A percentile compares a stretch with the other conserved stretches of the same genome.
phyloP scores from a whole-genome alignment of 2,888 invertebrate species.

The Oxytorus armatus region DNA sequence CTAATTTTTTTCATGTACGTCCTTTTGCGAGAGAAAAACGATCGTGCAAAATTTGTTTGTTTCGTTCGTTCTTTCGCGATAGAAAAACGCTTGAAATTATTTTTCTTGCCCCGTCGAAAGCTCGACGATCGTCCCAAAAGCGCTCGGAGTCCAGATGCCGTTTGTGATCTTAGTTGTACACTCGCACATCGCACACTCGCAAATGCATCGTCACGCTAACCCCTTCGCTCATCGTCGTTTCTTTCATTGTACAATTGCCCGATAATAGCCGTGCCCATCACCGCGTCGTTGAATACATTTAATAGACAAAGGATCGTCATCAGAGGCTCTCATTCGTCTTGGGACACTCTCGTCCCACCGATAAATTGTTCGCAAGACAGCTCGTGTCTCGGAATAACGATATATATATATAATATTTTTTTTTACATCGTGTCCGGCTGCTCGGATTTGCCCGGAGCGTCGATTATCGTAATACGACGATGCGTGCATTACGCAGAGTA shows the following conservation, averaged over 20 bases:
- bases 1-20: too few relatives aligned
- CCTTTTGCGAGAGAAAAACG: too few relatives aligned
- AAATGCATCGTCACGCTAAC: conserved; percentile 61
- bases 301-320: conserved; percentile 81
- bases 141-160: conserved; percentile 42
- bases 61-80: too few relatives aligned
- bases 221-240: conserved; percentile 77
- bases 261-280: conserved; percentile 75
- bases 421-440: conserved; percentile 23
- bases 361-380: not conserved
- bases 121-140: conserved; percentile 3
- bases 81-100: conserved; percentile 35
- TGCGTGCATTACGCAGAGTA: not conserved
- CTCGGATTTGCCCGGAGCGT: conserved; percentile 48
- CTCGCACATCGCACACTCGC: not conserved
- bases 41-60: not conserved
- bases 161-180: not conserved
- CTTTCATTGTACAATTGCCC: conserved; percentile 82
- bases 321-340: conserved; percentile 78
- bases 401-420: conserved; percentile 9
- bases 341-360: not conserved
- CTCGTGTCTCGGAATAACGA: not conserved
- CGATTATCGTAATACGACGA: conserved; percentile 48
- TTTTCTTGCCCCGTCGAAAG: conserved; percentile 56
- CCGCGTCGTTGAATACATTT: conserved; percentile 81